Evolutionary conservation across 2,888 invertebrate species (phyloP).

Genomic region (Nesidiocoris tenuis): DNA sequence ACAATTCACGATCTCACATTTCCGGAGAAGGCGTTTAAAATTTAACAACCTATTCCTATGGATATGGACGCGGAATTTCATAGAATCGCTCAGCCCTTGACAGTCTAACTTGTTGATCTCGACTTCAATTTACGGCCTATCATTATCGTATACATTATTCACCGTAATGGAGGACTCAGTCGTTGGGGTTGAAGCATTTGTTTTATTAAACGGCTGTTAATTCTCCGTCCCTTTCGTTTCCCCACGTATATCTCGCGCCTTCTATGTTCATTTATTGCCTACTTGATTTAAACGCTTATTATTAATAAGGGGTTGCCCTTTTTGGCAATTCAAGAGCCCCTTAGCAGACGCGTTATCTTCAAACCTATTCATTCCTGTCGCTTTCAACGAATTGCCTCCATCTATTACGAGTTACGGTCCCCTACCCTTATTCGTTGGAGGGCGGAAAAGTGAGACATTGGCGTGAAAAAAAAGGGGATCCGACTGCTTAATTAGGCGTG

Average conservation of each 20-base stretch:
- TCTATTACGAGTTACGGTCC: not conserved
- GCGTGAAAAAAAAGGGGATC: not conserved
- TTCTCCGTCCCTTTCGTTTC: not conserved
- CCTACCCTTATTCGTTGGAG: not conserved
- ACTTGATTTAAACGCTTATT: not conserved
- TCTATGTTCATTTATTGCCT: not conserved
- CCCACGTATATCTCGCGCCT: not conserved
- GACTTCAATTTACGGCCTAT: not conserved
- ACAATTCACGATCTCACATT: too few relatives aligned
- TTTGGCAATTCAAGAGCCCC: not conserved
- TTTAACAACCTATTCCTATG: too few relatives aligned
- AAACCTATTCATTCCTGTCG: not conserved
- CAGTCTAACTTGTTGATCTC: constrained; percentile 3
- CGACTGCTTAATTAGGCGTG: not conserved
- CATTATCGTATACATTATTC: constrained; percentile 38
- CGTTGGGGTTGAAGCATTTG: constrained; percentile 21
- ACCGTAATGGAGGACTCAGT: constrained; percentile 36
- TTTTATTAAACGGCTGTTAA: constrained; percentile 23
- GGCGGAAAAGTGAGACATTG: not conserved
- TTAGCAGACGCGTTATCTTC: not conserved
- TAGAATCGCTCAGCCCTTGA: too few relatives aligned
- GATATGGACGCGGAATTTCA: too few relatives aligned
- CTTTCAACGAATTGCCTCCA: not conserved
- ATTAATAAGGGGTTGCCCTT: not conserved
- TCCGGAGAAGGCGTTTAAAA: too few relatives aligned